A percentile compares a stretch with the other conserved stretches of the same genome.
Evolutionary conservation across 2,113 vertebrate genomes (phyloP).

Genomic region (Marmota monax): DNA sequence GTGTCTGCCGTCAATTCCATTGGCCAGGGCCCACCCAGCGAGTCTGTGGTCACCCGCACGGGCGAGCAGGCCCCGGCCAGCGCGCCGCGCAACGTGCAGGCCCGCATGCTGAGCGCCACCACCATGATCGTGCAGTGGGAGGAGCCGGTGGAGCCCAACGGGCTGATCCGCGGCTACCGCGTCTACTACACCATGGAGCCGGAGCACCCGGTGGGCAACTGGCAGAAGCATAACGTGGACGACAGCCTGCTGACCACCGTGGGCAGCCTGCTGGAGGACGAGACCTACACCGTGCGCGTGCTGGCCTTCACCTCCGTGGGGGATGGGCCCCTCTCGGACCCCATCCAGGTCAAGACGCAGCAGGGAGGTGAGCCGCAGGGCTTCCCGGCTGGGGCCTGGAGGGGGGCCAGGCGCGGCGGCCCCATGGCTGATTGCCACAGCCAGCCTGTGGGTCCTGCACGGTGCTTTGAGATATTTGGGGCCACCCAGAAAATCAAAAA

Average conservation of each 20-base stretch:
- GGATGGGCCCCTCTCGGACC: slow-evolving; percentile 97
- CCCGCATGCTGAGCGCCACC: slow-evolving; percentile 95
- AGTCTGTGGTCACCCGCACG: slow-evolving; percentile 95
- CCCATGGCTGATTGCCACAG: too few species aligned
- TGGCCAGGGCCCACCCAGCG: slow-evolving; percentile 97
- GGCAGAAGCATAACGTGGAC: slow-evolving; percentile 98
- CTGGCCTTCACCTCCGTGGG: slow-evolving; percentile 98
- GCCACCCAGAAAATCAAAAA: neutral
- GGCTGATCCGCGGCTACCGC: slow-evolving; percentile 96
- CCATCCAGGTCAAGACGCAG: slow-evolving; percentile 97
- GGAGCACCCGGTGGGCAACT: slow-evolving; percentile 93
- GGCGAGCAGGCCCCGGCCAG: slow-evolving; percentile 98
- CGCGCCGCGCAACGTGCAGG: slow-evolving; percentile 96
- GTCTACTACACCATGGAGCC: slow-evolving; percentile 99
- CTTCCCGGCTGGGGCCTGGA: too few species aligned
- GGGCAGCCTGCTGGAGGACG: slow-evolving; percentile 94
- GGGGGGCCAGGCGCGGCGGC: neutral
- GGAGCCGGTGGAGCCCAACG: slow-evolving; percentile 98
- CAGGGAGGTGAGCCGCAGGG: slow-evolving; percentile 92
- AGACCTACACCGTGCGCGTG: slow-evolving; percentile 97
- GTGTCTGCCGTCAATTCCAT: slow-evolving; percentile 98
- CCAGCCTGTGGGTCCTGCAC: too few species aligned
- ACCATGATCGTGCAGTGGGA: slow-evolving; percentile 99
- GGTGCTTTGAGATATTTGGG: neutral
- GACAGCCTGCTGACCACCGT: slow-evolving; percentile 97